Conservation (phyloP, 2,797 vertebrate species). For the Hozukius guyotensis region DNA sequence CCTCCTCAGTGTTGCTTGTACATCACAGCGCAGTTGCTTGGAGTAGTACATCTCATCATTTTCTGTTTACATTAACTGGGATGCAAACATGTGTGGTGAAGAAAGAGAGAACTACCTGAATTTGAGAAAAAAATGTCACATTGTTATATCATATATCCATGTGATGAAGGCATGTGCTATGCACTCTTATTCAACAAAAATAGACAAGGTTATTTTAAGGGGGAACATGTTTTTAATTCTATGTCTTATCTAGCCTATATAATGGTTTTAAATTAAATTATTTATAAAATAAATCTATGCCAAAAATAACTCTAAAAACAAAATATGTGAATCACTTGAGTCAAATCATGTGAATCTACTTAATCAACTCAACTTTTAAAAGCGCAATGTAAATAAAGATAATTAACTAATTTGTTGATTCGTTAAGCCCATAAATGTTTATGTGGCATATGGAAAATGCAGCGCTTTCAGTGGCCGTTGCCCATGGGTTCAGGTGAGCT, state of each 20-base stretch:
- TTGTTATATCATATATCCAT: not conserved
- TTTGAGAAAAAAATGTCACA: not conserved
- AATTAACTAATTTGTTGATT: not conserved
- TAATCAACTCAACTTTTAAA: not conserved
- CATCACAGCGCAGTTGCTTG: not conserved
- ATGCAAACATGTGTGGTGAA: not conserved
- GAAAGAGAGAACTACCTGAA: not conserved
- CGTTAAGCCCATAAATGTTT: not conserved
- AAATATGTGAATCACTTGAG: too few species aligned
- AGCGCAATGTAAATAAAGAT: not conserved
- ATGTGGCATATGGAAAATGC: not conserved
- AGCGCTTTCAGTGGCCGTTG: not conserved
- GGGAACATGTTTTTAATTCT: rapidly evolving
- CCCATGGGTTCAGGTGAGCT: too few species aligned
- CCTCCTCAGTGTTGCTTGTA: not conserved
- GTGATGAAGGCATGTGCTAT: not conserved
- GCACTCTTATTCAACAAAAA: not conserved
- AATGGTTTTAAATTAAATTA: not conserved
- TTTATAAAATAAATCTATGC: not conserved
- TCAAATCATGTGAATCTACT: not conserved
- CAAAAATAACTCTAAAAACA: not conserved
- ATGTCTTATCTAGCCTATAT: not conserved
- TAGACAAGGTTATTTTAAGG: not conserved
- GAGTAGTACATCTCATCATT: not conserved
- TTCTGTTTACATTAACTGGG: not conserved